A percentile compares a stretch with the other conserved stretches of the same genome.
phyloP scores from a whole-genome alignment of 2,797 vertebrate genomes.

The Myotis planiceps region DNA sequence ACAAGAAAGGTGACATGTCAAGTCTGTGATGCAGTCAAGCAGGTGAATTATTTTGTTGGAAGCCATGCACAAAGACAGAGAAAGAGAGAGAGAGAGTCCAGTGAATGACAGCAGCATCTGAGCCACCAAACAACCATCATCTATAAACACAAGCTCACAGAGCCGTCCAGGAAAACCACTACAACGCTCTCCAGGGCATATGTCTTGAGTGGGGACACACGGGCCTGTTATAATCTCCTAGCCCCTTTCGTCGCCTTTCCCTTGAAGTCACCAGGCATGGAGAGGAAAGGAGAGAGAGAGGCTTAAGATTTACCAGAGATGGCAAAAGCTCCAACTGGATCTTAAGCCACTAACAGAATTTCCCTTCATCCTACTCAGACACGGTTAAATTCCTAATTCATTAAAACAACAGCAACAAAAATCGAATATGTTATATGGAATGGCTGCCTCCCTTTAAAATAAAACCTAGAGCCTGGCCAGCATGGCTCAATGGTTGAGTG shows the following conservation, averaged over 20 bases:
- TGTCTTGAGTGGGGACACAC: neutral
- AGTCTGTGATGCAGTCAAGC: constrained; percentile 86
- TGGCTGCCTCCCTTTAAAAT: neutral
- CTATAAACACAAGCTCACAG: neutral
- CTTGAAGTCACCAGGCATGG: neutral
- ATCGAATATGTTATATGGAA: neutral
- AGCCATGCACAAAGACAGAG: constrained; percentile 83
- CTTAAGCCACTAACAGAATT: neutral
- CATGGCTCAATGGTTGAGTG: no score
- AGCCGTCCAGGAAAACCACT: neutral
- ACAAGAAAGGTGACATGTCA: constrained; percentile 86
- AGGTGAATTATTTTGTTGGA: constrained; percentile 85
- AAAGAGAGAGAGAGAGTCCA: constrained; percentile 63
- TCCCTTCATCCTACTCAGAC: neutral
- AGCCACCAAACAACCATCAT: neutral
- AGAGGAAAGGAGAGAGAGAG: constrained; percentile 19
- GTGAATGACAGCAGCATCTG: neutral
- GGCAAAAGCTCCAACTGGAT: neutral
- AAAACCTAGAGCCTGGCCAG: neutral
- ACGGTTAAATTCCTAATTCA: constrained; percentile 1
- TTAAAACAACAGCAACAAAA: neutral
- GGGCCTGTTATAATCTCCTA: neutral
- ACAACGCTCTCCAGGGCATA: neutral
- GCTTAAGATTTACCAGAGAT: neutral
- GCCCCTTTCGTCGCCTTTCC: neutral